A percentile compares a stretch with the other conserved stretches of the same genome.
Evolutionary conservation across 2,888 invertebrate genomes (phyloP).

Genomic region (Ganaspis brasiliensis): DNA sequence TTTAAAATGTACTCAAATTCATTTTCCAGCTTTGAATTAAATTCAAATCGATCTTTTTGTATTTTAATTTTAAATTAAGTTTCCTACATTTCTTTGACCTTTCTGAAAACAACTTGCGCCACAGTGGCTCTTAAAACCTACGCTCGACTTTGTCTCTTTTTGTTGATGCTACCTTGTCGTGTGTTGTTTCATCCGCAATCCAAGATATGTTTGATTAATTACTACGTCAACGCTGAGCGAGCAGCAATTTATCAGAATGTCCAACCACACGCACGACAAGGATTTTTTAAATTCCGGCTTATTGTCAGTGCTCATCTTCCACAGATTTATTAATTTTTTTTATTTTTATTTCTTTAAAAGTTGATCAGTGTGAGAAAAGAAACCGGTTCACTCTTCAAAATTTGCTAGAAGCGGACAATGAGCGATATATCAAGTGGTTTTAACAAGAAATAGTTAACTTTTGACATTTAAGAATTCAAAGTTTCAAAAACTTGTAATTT

Average conservation of each 20-base stretch:
- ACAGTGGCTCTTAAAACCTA: neutral
- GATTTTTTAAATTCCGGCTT: conserved; percentile 63
- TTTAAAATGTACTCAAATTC: no score
- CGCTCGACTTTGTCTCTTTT: conserved; percentile 29
- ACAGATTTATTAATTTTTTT: conserved; percentile 2
- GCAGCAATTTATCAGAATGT: conserved; percentile 62
- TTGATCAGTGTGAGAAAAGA: conserved; percentile 35
- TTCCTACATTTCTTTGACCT: neutral
- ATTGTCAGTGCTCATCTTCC: conserved; percentile 40
- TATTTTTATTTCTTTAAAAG: conserved; percentile 5
- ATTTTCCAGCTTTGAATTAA: no score
- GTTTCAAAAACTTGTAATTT: no score
- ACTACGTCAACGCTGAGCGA: conserved; percentile 63
- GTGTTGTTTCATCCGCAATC: conserved; percentile 61
- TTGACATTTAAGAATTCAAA: neutral
- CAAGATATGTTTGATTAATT: conserved; percentile 69
- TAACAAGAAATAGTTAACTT: neutral
- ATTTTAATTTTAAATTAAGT: neutral
- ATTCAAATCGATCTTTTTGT: no score
- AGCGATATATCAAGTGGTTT: neutral
- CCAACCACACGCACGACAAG: conserved; percentile 62
- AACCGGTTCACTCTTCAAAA: conserved; percentile 30
- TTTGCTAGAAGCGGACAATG: conserved; percentile 3
- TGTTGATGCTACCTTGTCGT: conserved; percentile 53
- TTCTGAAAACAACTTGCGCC: neutral